A percentile compares a stretch with the other conserved stretches of the same genome.
Conservation (phyloP, 1,140 invertebrate genomes). For the Sesamia nonagrioides region DNA sequence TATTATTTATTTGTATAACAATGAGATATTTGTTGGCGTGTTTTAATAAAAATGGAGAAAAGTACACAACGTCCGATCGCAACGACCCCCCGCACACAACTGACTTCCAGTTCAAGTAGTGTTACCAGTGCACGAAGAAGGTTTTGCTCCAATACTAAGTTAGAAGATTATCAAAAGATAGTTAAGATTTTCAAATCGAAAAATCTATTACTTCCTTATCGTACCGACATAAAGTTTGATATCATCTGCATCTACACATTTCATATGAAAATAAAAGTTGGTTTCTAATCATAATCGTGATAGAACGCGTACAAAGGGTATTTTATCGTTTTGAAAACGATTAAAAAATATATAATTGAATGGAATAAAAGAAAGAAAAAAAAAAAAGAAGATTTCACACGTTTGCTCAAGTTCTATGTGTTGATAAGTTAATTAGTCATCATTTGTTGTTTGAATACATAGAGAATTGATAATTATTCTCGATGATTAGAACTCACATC, state of each 20-base stretch:
- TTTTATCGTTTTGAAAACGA: slow-evolving; percentile 61
- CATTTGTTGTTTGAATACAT: slow-evolving; percentile 14
- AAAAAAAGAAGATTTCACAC: slow-evolving; percentile 62
- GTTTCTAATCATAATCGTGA: slow-evolving; percentile 59
- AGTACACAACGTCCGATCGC: slow-evolving; percentile 54
- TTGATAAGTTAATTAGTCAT: slow-evolving; percentile 51
- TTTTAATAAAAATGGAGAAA: slow-evolving; percentile 4
- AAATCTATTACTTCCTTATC: slow-evolving; percentile 20
- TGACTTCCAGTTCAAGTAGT: slow-evolving; percentile 50
- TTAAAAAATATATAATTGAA: slow-evolving; percentile 58
- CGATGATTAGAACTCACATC: neutral
- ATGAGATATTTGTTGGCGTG: slow-evolving; percentile 46
- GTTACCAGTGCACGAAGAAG: slow-evolving; percentile 66
- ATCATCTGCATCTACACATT: neutral
- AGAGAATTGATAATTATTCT: neutral
- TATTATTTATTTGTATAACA: slow-evolving; percentile 40
- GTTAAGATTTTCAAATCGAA: neutral
- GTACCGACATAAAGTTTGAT: neutral
- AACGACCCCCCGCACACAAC: slow-evolving; percentile 59
- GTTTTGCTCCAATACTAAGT: slow-evolving; percentile 54
- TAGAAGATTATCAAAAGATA: no score
- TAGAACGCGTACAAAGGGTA: slow-evolving; percentile 69
- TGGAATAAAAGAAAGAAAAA: slow-evolving; percentile 60
- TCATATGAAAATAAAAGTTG: neutral
- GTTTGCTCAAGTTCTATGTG: slow-evolving; percentile 49